Evolutionary conservation across 1,140 invertebrate species (phyloP), one percentile per base, ranked within the genome.

Genomic region (Diplogasteroides magnus): DNA sequence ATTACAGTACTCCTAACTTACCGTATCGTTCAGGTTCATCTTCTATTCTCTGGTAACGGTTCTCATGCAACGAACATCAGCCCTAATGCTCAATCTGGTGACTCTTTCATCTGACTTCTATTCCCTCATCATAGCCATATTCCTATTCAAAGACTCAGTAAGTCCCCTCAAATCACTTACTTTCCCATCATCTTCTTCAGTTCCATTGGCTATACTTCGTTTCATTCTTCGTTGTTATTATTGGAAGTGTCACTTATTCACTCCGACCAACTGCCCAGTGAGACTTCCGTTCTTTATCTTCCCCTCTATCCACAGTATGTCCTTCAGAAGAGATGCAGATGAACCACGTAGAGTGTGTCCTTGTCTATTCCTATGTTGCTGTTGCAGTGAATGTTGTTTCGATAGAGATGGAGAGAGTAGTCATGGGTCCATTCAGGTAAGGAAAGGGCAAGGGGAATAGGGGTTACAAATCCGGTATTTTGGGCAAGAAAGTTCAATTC

Each of bases 41-140:
- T 89, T 92, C 77, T 91, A 92, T 82, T 88, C 89, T 31, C 83
- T 90, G 61, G 89, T 91, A 74, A 88, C 90, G 32, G 85, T 90
- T 37, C 89, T 92, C 78, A 85, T 93, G 71, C 86, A 88, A 77
- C 87, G 90, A 77, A 90, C 90, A 26, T 90, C 90, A 19, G 90
- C 91, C 25, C 90, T 91, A 23, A 88, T 90, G 61, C 84, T 92
- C 75, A 92, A 93, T 82, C 84, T 94, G 23, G 90, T 90, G 2
- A 87, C 93, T 67, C 84, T 93, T 28, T 90, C 91, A 0, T 88
- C 91, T 0, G 91, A 93, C 84, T 92, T 91, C 81, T 93, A 92
- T 83, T 89, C 91, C 48, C 86, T 92, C 55, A 86, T 93, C 65
- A 86, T 89, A 69, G 91, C 91, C 73, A 89, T 92, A 77, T 87